A percentile compares a stretch with the other conserved stretches of the same genome.
Conservation (phyloP, 2,888 invertebrate species). For the Drosophila leonis region DNA sequence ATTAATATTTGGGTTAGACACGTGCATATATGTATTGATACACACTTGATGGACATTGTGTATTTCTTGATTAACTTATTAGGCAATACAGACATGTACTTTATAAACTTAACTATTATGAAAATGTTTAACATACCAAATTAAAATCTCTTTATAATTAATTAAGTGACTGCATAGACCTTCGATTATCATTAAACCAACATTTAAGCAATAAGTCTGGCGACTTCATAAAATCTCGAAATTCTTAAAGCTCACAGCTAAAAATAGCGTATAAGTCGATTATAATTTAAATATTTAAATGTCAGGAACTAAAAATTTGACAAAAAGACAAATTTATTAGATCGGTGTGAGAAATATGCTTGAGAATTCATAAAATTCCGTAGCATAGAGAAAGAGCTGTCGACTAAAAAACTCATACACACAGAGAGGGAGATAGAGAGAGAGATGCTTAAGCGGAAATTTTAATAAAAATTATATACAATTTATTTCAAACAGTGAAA, state of each 20-base stretch:
- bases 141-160: background rate
- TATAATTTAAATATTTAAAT: constrained; percentile 15
- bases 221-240: background rate
- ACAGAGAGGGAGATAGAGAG: background rate
- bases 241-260: constrained; percentile 23
- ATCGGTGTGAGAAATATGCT: constrained; percentile 43
- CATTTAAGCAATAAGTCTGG: background rate
- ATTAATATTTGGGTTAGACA: too few species aligned
- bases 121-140: background rate
- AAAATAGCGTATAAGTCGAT: constrained; percentile 30
- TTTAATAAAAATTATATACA: constrained; percentile 78
- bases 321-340: constrained; percentile 18
- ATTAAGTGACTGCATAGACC: background rate
- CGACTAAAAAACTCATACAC: constrained; percentile 23
- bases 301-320: constrained; percentile 41
- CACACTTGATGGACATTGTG: too few species aligned
- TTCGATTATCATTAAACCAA: constrained; percentile 6
- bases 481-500: constrained; percentile 75
- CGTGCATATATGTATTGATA: too few species aligned
- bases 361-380: constrained; percentile 44
- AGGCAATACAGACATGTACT: too few species aligned
- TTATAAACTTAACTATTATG: background rate
- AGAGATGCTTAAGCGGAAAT: constrained; percentile 73
- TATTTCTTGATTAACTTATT: too few species aligned
- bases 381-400: constrained; percentile 22